phyloP scores from a whole-genome alignment of 2,797 vertebrate species.

The Anguilla anguilla region DNA sequence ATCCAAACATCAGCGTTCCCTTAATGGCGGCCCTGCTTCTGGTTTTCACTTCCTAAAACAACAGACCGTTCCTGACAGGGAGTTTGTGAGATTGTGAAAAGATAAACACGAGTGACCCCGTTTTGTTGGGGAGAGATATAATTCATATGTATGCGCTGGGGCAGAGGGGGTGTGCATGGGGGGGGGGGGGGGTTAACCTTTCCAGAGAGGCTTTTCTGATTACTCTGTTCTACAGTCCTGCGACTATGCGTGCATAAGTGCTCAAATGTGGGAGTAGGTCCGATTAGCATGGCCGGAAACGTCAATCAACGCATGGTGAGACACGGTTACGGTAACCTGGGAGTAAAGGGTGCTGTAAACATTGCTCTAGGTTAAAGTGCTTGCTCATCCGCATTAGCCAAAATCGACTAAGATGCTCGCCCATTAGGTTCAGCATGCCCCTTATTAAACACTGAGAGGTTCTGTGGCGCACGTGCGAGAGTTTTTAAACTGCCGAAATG shows the following conservation, averaged over 20 bases:
- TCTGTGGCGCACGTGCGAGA: neutral
- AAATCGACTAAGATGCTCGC: neutral
- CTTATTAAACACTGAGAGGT: neutral
- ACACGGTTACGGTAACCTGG: neutral
- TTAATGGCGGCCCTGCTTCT: conserved; percentile 18
- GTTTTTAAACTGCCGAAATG: neutral
- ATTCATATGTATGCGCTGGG: conserved; percentile 8
- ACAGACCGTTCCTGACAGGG: conserved; percentile 22
- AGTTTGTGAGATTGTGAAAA: conserved; percentile 21
- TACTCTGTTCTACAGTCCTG: neutral
- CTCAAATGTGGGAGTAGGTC: neutral
- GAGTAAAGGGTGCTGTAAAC: neutral
- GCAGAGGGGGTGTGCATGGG: neutral
- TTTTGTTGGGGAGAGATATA: neutral
- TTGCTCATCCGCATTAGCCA: neutral
- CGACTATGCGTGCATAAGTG: neutral
- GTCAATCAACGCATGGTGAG: neutral
- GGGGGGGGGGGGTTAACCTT: neutral
- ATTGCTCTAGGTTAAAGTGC: neutral
- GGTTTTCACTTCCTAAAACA: conserved; percentile 23
- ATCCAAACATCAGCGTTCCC: neutral
- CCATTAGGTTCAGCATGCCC: neutral
- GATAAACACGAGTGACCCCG: conserved; percentile 25
- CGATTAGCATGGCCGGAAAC: conserved; percentile 2
- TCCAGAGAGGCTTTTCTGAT: neutral